Base-by-base conservation (phyloP, 2,113 vertebrate genomes). In the Chinchilla lanigera region DNA sequence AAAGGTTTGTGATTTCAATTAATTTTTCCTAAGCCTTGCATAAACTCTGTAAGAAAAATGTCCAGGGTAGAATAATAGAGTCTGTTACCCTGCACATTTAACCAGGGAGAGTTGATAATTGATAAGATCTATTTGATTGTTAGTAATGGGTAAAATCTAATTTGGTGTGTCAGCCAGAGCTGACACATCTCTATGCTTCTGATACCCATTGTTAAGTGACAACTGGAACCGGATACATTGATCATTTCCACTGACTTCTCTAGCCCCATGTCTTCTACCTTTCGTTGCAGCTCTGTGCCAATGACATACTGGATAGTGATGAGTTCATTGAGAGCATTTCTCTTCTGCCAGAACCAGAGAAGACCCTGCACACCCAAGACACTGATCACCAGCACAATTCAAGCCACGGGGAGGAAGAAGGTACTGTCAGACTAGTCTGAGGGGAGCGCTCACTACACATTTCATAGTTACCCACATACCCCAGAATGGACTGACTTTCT, bases 271-370 rank as follows among this genome's bases (percentile, higher is more conserved):
- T 58, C n/a, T 63, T 73, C 83, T 58, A 26, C 10, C 33, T 58
- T 95, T 90, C 94, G 97, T 98, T 98, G 47, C 61, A 99, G 99
- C 98, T 99, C 88, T 99, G 99, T 33, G 99, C 99, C 92, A 99
- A 99, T 26, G 99, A 99, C 94, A 97, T 99, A 91, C 95, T 99
- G 97, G 99, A 99, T 73, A 98, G 98, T 0, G 99, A 99, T 89
- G 99, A 99, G 71, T 98, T 99, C 98, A 99, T 99, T 19, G 99
- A 99, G 93, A 99, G 99, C n/a, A 98, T 99, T 98, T 98, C 99
- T 94, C 99, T 99, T 95, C 98, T 98, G 54, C 98, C 99, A 7
- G 99, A 99, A 94, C 96, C 99, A 1, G 99, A 99, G 97, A 99
- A 99, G 98, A 98, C 98, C 10, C 98, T 99, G 97, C 98, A 98